These are phyloP conservation scores for Eristalis intricaria DNA, from an alignment of 2,888 invertebrate species.

Conservation along the genomic window DNA sequence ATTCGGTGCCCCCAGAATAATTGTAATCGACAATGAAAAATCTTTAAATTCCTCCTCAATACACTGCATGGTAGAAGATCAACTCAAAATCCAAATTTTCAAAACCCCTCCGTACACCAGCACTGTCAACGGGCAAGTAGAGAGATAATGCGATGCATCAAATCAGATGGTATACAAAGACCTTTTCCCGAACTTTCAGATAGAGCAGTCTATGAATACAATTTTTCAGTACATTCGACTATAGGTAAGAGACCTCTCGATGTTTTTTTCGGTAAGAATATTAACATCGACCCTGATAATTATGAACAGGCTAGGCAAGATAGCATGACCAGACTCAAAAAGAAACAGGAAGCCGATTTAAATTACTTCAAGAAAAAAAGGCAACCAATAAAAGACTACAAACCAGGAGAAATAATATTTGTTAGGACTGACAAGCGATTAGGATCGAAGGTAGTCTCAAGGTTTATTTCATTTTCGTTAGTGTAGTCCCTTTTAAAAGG, in stretches of 20 bases:
- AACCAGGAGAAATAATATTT: conserved; percentile 2
- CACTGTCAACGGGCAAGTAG: conserved; percentile 47
- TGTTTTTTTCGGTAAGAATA: conserved; percentile 19
- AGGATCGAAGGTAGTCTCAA: no score
- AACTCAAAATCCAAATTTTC: conserved; percentile 30
- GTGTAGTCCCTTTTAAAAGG: no score
- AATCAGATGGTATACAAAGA: conserved; percentile 13
- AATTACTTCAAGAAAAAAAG: not conserved
- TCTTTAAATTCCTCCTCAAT: conserved; percentile 42
- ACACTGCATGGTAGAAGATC: conserved; percentile 28
- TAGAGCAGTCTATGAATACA: conserved; percentile 31
- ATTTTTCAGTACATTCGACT: conserved; percentile 23
- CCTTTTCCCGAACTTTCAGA: conserved; percentile 42
- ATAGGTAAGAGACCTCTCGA: not conserved
- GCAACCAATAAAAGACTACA: conserved; percentile 4
- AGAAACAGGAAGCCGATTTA: conserved; percentile 18
- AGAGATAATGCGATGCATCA: conserved; percentile 38
- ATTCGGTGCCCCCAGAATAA: no score
- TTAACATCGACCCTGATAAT: not conserved
- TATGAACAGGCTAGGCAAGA: conserved; percentile 13
- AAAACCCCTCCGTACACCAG: no score
- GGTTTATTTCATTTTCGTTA: no score
- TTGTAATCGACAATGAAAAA: no score
- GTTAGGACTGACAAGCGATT: conserved; percentile 15
- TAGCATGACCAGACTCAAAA: conserved; percentile 35